phyloP scores from a whole-genome alignment of 2,113 vertebrate genomes.

The Pituophis catenifer region DNA sequence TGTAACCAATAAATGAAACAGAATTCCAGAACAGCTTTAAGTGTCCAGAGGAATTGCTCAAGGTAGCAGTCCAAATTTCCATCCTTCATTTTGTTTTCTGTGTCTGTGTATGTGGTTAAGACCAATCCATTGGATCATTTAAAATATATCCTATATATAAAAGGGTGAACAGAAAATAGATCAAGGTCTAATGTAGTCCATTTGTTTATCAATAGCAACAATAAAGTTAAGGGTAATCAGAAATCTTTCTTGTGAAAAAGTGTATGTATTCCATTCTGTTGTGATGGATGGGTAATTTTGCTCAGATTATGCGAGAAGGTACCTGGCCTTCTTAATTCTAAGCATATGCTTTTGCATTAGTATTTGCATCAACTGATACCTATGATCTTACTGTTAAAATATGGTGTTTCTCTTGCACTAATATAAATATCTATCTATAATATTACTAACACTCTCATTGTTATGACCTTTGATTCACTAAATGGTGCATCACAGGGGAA shows the following conservation, averaged over 20 bases:
- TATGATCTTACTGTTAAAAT: background rate
- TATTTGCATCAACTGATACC: background rate
- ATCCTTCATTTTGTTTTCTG: background rate
- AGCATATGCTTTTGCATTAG: background rate
- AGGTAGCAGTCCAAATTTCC: background rate
- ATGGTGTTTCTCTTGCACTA: background rate
- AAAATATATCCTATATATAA: background rate
- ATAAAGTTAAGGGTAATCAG: background rate
- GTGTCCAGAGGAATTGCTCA: constrained; percentile 1
- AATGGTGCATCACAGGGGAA: background rate
- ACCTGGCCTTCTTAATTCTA: background rate
- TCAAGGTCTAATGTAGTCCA: background rate
- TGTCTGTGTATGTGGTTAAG: background rate
- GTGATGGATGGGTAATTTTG: background rate
- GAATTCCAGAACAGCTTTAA: constrained; percentile 16
- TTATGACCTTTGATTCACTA: background rate
- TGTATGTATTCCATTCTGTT: background rate
- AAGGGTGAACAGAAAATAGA: background rate
- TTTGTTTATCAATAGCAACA: background rate
- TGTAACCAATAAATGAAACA: constrained; percentile 22
- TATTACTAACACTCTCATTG: background rate
- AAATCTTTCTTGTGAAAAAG: background rate
- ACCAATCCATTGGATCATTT: background rate
- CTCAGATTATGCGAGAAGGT: background rate
- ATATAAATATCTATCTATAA: background rate